Percentiles rank a stretch among this genome's conserved stretches.
Conservation (phyloP, 2,888 invertebrate species). For the Rotaria macrura region DNA sequence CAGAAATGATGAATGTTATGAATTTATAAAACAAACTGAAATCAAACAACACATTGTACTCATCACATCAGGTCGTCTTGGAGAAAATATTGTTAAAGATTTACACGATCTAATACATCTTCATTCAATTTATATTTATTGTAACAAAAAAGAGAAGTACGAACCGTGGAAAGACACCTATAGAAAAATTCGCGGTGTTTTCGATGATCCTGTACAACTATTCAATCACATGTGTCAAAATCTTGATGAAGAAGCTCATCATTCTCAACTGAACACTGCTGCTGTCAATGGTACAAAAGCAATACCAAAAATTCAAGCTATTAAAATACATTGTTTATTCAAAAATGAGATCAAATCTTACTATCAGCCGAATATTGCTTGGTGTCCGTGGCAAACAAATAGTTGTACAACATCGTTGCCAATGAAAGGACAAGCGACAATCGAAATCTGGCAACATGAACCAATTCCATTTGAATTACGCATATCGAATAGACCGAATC, state of each 20-base stretch:
- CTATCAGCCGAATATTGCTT: not conserved
- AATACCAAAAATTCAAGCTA: no score
- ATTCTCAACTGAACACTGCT: no score
- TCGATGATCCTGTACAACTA: not conserved
- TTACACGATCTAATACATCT: not conserved
- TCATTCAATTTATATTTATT: not conserved
- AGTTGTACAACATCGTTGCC: not conserved
- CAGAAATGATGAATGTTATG: not conserved
- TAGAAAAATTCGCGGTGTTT: not conserved
- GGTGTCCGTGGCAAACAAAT: not conserved
- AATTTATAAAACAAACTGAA: not conserved
- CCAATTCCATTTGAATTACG: not conserved
- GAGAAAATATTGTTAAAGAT: not conserved
- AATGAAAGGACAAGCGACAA: not conserved
- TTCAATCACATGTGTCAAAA: not conserved
- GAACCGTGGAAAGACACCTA: not conserved
- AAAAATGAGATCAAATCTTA: no score
- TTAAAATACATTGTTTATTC: no score
- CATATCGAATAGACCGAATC: not conserved
- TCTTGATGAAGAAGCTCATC: not conserved
- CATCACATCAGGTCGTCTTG: not conserved
- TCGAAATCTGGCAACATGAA: not conserved
- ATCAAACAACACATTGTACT: not conserved
- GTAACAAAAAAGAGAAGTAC: not conserved
- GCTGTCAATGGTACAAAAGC: no score